A percentile compares a stretch with the other conserved stretches of the same genome.
Evolutionary conservation across 2,888 invertebrate genomes (phyloP).

Genomic region (Reticulitermes lucifugus): DNA sequence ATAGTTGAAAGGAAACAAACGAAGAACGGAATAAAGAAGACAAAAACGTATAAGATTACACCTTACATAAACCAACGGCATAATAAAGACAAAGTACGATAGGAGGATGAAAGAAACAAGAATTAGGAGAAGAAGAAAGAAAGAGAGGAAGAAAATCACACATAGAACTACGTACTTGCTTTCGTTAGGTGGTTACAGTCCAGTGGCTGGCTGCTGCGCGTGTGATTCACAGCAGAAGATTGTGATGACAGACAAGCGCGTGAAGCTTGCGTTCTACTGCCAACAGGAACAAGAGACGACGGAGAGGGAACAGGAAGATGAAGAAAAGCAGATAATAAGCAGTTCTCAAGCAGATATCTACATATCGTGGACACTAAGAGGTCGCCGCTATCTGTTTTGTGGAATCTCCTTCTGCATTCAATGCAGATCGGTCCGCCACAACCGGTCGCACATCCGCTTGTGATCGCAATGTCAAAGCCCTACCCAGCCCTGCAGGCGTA

Average conservation of each 20-base stretch:
- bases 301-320: constrained; percentile 4
- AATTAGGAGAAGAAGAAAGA: no score
- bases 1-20: no score
- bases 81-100: no score
- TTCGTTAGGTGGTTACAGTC: no score
- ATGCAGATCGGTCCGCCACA: constrained; percentile 15
- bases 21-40: no score
- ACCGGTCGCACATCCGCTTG: constrained; percentile 15
- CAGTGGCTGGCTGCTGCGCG: no score
- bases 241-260: neutral
- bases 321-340: neutral
- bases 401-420: neutral
- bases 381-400: neutral
- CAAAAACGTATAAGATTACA: no score
- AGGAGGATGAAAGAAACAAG: no score
- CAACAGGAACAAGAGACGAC: constrained; percentile 12
- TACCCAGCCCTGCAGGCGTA: no score
- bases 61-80: no score
- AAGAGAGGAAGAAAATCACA: no score
- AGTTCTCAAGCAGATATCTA: constrained; percentile 20
- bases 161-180: no score
- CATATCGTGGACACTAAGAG: neutral
- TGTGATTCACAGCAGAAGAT: neutral
- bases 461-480: neutral
- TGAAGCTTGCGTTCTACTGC: neutral